Evolutionary conservation across 2,888 invertebrate genomes (phyloP).

Genomic region (Brachyptera putata): DNA sequence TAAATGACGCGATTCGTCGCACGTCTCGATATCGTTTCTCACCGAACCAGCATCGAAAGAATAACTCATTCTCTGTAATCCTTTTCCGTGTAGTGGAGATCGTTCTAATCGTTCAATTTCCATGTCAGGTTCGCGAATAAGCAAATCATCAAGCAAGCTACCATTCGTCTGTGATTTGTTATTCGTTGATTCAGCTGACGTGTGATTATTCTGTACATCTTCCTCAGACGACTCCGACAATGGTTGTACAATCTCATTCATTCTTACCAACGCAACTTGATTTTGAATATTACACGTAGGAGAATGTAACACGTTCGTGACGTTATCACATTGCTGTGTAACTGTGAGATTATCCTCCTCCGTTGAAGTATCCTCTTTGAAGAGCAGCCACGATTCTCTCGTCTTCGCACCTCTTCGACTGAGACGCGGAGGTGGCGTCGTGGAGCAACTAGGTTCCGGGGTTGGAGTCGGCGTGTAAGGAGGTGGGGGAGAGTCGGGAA

Average conservation of each 20-base stretch:
- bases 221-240: constrained; percentile 23
- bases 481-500: constrained; percentile 38
- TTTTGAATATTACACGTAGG: background rate
- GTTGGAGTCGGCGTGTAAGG: constrained; percentile 32
- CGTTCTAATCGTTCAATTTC: too few relatives aligned
- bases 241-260: background rate
- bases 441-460: background rate
- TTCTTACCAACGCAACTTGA: background rate
- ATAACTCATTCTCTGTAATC: constrained; percentile 5
- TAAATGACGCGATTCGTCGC: constrained; percentile 1
- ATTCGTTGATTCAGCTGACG: too few relatives aligned
- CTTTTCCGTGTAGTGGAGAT: too few relatives aligned
- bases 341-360: background rate
- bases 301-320: background rate
- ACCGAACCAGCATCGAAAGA: background rate
- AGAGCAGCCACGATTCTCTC: constrained; percentile 24
- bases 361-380: constrained; percentile 11
- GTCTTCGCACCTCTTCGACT: background rate
- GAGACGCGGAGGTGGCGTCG: constrained; percentile 30
- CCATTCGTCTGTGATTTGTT: too few relatives aligned
- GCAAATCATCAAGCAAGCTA: too few relatives aligned
- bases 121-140: too few relatives aligned
- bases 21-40: constrained; percentile 15
- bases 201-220: too few relatives aligned
- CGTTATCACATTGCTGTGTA: background rate